These are phyloP conservation scores for Stichodactyla mertensii DNA, from an alignment of 64 coral and sea anemone species.

Conservation along the genomic window DNA sequence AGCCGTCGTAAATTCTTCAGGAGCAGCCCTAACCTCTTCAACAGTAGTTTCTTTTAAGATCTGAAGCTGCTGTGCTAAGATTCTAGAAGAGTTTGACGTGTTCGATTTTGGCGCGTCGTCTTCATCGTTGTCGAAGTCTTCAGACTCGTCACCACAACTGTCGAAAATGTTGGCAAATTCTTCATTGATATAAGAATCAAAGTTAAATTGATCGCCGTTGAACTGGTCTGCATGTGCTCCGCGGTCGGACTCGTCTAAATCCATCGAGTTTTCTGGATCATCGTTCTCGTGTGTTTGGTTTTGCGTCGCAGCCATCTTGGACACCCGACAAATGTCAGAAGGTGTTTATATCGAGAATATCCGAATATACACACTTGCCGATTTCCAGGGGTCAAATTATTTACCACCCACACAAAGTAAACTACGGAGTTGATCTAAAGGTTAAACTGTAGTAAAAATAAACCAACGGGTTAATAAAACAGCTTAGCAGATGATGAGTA, in stretches of 20 bases:
- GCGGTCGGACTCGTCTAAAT: background rate
- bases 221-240: background rate
- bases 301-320: background rate
- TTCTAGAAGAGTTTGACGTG: background rate
- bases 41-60: background rate
- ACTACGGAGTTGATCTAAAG: background rate
- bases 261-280: background rate
- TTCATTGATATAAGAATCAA: conserved; percentile 4
- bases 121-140: background rate
- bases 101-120: background rate
- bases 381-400: background rate
- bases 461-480: background rate
- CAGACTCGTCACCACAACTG: background rate
- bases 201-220: background rate
- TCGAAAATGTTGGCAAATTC: conserved; percentile 9
- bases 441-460: background rate
- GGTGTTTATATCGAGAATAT: background rate
- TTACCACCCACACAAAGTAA: background rate
- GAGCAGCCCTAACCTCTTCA: background rate
- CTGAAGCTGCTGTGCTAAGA: conserved; percentile 6
- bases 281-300: background rate
- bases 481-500: too few relatives aligned
- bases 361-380: background rate
- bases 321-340: background rate
- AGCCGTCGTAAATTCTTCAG: background rate